Evolutionary conservation across 2,113 vertebrate species (phyloP).

Genomic region (Etheostoma cragini): DNA sequence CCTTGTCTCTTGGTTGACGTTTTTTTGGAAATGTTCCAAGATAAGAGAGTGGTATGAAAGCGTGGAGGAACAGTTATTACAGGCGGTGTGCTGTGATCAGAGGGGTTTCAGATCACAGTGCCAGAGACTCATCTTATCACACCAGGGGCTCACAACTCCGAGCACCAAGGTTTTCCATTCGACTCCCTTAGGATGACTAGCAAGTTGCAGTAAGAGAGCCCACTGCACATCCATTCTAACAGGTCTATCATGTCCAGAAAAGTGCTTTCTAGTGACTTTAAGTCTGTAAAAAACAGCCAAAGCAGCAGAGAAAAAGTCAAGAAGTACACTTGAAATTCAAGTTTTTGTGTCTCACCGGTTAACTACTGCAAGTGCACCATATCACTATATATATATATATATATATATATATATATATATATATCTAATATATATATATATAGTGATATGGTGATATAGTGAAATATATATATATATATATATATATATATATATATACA

Average conservation of each 20-base stretch:
- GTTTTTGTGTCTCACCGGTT: neutral
- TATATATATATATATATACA: too few species aligned
- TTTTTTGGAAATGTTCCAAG: slow-evolving; percentile 81
- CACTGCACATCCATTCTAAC: neutral
- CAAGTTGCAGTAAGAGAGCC: slow-evolving; percentile 11
- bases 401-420: too few species aligned
- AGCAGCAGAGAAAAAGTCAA: neutral
- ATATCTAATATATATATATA: too few species aligned
- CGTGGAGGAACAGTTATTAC: slow-evolving; percentile 69
- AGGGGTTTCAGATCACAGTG: slow-evolving; percentile 69
- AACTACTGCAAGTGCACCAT: neutral
- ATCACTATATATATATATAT: neutral
- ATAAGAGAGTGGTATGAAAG: slow-evolving; percentile 72
- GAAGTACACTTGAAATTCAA: neutral
- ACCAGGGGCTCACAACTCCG: slow-evolving; percentile 45
- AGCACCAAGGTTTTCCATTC: slow-evolving; percentile 12
- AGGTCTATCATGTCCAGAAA: slow-evolving; percentile 31
- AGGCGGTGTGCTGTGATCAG: slow-evolving; percentile 72
- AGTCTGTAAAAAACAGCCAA: neutral
- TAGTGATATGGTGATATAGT: too few species aligned
- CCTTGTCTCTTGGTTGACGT: slow-evolving; percentile 65
- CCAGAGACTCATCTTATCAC: slow-evolving; percentile 57
- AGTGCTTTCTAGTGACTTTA: slow-evolving; percentile 6
- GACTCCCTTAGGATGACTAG: slow-evolving; percentile 19
- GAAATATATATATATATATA: too few species aligned